Conservation (phyloP, 2,888 invertebrate genomes). For the Tachystola acroxantha region DNA sequence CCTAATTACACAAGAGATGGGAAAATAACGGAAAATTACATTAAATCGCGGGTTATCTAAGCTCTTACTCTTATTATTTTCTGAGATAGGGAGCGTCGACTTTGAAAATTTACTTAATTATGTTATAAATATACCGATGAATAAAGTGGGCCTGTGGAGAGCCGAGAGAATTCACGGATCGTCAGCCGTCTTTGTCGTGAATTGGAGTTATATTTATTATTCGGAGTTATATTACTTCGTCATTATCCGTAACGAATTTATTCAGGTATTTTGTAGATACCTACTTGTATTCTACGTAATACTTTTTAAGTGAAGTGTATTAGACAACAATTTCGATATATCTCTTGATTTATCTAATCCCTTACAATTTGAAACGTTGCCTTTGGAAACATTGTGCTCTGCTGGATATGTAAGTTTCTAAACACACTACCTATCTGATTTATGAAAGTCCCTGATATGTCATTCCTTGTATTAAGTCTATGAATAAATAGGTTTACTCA, state of each 20-base stretch:
- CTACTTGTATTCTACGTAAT: too few species aligned
- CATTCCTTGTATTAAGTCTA: too few species aligned
- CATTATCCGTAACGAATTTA: neutral
- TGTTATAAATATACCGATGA: slow-evolving; percentile 60
- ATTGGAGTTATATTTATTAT: slow-evolving; percentile 22
- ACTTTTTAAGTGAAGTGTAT: too few species aligned
- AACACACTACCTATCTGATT: too few species aligned
- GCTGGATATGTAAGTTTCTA: too few species aligned
- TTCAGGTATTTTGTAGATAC: too few species aligned
- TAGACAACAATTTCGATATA: too few species aligned
- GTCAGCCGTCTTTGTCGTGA: slow-evolving; percentile 30
- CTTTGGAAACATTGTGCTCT: too few species aligned
- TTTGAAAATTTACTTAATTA: slow-evolving; percentile 64
- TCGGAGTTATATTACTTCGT: neutral
- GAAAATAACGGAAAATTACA: slow-evolving; percentile 51
- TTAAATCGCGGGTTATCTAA: slow-evolving; percentile 54
- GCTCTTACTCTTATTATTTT: slow-evolving; percentile 56
- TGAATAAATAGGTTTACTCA: too few species aligned
- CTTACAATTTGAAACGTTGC: too few species aligned
- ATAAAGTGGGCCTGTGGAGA: slow-evolving; percentile 39
- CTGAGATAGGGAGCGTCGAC: slow-evolving; percentile 46
- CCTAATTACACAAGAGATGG: slow-evolving; percentile 44
- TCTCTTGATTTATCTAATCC: too few species aligned
- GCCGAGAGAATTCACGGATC: slow-evolving; percentile 28
- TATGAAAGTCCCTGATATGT: too few species aligned